Evolutionary conservation across 2,797 vertebrate species (phyloP).

Genomic region (Phataginus tetradactyla): DNA sequence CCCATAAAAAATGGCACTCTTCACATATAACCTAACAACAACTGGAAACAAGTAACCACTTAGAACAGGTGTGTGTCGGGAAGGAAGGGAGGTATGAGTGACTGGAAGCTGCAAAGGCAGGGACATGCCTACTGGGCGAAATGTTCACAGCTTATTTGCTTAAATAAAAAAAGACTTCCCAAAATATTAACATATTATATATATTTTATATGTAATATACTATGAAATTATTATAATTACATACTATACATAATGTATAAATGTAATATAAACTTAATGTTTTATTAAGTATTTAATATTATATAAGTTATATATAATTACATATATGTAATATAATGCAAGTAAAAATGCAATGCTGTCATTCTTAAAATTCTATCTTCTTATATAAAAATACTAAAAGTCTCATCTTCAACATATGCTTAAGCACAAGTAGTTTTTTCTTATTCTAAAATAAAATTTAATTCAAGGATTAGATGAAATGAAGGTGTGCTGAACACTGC

Average conservation of each 20-base stretch:
- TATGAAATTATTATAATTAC: too few relatives aligned
- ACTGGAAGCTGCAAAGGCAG: accelerated
- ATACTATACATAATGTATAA: too few relatives aligned
- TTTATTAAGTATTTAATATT: too few relatives aligned
- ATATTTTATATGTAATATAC: too few relatives aligned
- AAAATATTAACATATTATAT: neutral
- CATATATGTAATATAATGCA: too few relatives aligned
- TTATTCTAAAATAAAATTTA: neutral
- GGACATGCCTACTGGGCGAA: accelerated
- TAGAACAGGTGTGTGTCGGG: accelerated
- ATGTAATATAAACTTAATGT: too few relatives aligned
- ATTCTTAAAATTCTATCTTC: neutral
- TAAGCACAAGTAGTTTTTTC: neutral
- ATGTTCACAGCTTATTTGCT: neutral
- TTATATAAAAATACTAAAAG: neutral
- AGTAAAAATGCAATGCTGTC: neutral
- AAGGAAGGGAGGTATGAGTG: neutral
- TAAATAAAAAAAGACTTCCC: neutral
- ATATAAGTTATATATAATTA: too few relatives aligned
- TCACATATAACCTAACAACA: accelerated
- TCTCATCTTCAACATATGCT: neutral
- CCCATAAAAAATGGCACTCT: neutral
- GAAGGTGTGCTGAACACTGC: neutral
- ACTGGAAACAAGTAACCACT: accelerated
- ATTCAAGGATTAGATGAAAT: neutral